Evolutionary conservation across 35 echinoderm and acorn worm genomes (phyloP), one percentile per base, ranked within the genome.

Genomic region (Amphiura filiformis): DNA sequence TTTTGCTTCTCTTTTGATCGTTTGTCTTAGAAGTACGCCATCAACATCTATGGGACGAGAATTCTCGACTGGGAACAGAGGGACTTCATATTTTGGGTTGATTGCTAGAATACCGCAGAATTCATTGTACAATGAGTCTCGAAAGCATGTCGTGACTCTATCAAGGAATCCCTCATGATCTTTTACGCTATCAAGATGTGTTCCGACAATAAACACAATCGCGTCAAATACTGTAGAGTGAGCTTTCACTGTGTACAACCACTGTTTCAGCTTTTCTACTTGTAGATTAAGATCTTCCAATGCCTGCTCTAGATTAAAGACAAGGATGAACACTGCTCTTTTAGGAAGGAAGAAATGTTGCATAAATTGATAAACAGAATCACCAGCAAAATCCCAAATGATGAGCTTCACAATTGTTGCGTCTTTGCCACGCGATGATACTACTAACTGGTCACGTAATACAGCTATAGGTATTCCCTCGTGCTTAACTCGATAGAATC

Each of bases 161-260:
- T 20, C 20, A 7, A 52, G 20, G 44, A 52, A 20, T 52, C 20
- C 44, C 20, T 52, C 44, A 11, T 52, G 44, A 52, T 52, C 44
- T 52, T 20, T 34, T 4, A 87, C 75, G 31, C 86, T 87, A 65
- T 87, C 86, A 40, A 57, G 37, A 42, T 87, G 86, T 23, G 86
- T 87, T 26, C 86, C 86, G 78, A 87, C 75, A n/a, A 87, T 37
- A 34, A 87, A 87, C 28, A 87, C 39, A 37, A 87, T 34, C 0
- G 86, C 39, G 42, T 78, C 76, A 76, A 39, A 39, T 32, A 76
- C 37, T 38, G 78, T 79, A 31, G 86, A 77, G 38, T 87, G 86
- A 78, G 76, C 76, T 26, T 49, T 78, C 17, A 87, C 33, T n/a
- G 39, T 78, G n/a, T 41, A 52, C 28, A 87, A 76, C 86, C 86